Evolutionary conservation across 2,797 vertebrate species (phyloP).

Genomic region (Propithecus perrieri): DNA sequence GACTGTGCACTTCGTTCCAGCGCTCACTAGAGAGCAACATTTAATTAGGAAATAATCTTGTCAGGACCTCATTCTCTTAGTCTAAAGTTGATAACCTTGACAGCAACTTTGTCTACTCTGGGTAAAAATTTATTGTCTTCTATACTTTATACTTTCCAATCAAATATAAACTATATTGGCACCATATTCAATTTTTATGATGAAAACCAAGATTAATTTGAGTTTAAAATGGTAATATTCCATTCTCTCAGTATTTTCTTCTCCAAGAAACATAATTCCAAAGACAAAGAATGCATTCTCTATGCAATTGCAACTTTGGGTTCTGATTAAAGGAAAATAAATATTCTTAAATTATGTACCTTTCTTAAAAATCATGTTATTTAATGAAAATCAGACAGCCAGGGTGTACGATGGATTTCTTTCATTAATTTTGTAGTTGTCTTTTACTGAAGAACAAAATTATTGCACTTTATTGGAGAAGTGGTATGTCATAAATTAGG

Average conservation of each 20-base stretch:
- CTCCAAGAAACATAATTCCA: constrained; percentile 25
- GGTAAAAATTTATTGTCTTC: constrained; percentile 69
- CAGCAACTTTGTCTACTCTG: constrained; percentile 71
- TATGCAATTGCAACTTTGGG: constrained; percentile 44
- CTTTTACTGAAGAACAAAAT: constrained; percentile 26
- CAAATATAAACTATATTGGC: background rate
- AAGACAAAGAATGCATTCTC: constrained; percentile 35
- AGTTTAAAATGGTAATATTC: constrained; percentile 53
- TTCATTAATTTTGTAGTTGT: constrained; percentile 50
- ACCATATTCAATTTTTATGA: constrained; percentile 51
- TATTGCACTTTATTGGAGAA: background rate
- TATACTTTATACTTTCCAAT: constrained; percentile 54
- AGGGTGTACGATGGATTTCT: constrained; percentile 22
- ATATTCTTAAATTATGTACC: constrained; percentile 34
- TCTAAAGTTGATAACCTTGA: constrained; percentile 71
- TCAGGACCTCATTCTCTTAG: constrained; percentile 70
- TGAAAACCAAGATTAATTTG: background rate
- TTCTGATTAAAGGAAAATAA: constrained; percentile 45
- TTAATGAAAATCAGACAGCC: constrained; percentile 30
- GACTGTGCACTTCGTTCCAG: constrained; percentile 53
- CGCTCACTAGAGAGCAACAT: constrained; percentile 76
- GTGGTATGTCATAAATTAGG: background rate
- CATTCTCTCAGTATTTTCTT: constrained; percentile 24
- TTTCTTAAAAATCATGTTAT: constrained; percentile 41
- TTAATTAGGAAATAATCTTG: constrained; percentile 82